phyloP scores from a whole-genome alignment of 2,797 vertebrate species.

The Uromys caudimaculatus region DNA sequence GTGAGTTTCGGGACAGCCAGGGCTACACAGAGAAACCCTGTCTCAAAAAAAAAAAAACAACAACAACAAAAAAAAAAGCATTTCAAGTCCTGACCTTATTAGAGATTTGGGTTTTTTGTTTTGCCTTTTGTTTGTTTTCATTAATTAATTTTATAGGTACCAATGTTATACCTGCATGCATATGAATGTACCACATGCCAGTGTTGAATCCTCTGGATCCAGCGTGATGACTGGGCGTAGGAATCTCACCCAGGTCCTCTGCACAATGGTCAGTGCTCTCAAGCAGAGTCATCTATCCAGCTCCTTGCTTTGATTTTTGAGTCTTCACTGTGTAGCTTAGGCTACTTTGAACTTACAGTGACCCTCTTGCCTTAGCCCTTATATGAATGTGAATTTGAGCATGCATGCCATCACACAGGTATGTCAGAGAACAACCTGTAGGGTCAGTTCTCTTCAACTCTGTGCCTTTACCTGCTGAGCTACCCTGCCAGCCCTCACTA shows the following conservation, averaged over 20 bases:
- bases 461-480: neutral
- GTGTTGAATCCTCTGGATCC: neutral
- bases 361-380: neutral
- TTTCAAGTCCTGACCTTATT: conserved; percentile 16
- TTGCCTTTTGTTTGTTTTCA: neutral
- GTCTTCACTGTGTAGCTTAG: neutral
- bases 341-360: neutral
- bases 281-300: neutral
- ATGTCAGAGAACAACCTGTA: neutral
- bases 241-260: neutral
- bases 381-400: neutral
- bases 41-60: too few relatives aligned
- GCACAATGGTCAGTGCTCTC: neutral
- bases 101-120: neutral
- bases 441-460: neutral
- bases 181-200: neutral
- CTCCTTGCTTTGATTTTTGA: neutral
- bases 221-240: neutral
- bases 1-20: too few relatives aligned
- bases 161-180: neutral
- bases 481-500: neutral
- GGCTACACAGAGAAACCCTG: too few relatives aligned
- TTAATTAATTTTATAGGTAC: neutral
- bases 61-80: too few relatives aligned
- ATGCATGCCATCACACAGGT: neutral